These are phyloP conservation scores for Ceratina japonica DNA, from an alignment of 1,140 invertebrate genomes.

Conservation along the genomic window DNA sequence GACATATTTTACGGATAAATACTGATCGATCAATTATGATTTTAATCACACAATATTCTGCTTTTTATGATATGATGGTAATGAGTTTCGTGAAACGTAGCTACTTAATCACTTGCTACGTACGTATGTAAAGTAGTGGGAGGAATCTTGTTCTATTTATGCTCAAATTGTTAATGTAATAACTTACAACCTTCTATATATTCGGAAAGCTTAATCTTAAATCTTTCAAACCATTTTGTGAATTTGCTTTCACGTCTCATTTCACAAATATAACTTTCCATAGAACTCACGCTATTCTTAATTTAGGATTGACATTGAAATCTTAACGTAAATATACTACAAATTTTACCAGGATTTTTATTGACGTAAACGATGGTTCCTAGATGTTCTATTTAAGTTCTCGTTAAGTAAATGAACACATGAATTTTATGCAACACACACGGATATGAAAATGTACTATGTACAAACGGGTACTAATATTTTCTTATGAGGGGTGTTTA, in stretches of 20 bases:
- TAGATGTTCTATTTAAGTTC: background rate
- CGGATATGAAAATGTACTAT: too few species aligned
- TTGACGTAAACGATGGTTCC: background rate
- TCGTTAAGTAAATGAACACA: background rate
- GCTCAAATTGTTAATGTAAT: too few species aligned
- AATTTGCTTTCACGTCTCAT: background rate
- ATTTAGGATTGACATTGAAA: slow-evolving; percentile 6
- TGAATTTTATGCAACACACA: too few species aligned
- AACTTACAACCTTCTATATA: background rate
- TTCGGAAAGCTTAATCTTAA: background rate
- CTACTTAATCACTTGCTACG: background rate
- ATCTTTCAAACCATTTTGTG: background rate
- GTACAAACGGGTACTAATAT: too few species aligned
- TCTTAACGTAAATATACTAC: background rate
- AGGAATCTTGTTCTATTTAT: background rate
- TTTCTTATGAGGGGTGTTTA: too few species aligned
- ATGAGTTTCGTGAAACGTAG: background rate
- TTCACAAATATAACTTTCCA: background rate
- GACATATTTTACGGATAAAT: too few species aligned
- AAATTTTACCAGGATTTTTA: background rate
- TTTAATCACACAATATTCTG: slow-evolving; percentile 14
- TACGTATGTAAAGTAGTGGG: slow-evolving; percentile 31
- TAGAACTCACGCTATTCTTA: background rate
- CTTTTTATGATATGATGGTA: background rate
- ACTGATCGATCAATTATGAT: background rate